Evolutionary conservation across 2,888 invertebrate species (phyloP).

Genomic region (Ennomos erosarius): DNA sequence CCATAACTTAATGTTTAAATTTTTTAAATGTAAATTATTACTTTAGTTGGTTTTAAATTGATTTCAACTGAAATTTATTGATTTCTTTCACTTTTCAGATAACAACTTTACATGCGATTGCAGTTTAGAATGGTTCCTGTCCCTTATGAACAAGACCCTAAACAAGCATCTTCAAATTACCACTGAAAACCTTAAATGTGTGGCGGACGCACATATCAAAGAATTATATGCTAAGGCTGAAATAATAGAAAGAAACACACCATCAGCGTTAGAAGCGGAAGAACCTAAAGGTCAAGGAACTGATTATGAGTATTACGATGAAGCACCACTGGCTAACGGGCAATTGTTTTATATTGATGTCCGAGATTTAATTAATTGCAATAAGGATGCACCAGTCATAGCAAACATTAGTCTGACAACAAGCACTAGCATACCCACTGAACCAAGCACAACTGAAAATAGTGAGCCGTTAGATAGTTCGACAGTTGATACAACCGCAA

Average conservation of each 20-base stretch:
- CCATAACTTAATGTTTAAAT: too few species aligned
- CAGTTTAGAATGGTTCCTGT: constrained; percentile 70
- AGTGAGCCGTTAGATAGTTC: constrained; percentile 46
- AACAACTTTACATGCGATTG: constrained; percentile 74
- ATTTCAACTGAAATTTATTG: too few species aligned
- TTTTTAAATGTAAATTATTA: too few species aligned
- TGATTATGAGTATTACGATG: constrained; percentile 78
- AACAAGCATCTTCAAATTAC: constrained; percentile 61
- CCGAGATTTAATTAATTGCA: constrained; percentile 68
- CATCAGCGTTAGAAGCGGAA: constrained; percentile 53
- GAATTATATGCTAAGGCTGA: constrained; percentile 62
- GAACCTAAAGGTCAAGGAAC: constrained; percentile 46
- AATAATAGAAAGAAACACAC: constrained; percentile 55
- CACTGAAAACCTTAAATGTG: constrained; percentile 73
- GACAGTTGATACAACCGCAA: constrained; percentile 33
- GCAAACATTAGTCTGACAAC: constrained; percentile 31
- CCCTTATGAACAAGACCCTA: constrained; percentile 67
- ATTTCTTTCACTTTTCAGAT: constrained; percentile 61
- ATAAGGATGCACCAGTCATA: constrained; percentile 19
- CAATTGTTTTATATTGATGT: constrained; percentile 74
- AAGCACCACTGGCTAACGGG: constrained; percentile 68
- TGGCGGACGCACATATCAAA: constrained; percentile 58
- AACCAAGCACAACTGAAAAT: constrained; percentile 30
- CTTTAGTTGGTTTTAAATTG: too few species aligned
- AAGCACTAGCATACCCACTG: constrained; percentile 22